A percentile compares a stretch with the other conserved stretches of the same genome.
These are phyloP conservation scores for Apostichopus japonicus DNA, from an alignment of 35 echinoderm and acorn worm genomes.

Conservation along the genomic window DNA sequence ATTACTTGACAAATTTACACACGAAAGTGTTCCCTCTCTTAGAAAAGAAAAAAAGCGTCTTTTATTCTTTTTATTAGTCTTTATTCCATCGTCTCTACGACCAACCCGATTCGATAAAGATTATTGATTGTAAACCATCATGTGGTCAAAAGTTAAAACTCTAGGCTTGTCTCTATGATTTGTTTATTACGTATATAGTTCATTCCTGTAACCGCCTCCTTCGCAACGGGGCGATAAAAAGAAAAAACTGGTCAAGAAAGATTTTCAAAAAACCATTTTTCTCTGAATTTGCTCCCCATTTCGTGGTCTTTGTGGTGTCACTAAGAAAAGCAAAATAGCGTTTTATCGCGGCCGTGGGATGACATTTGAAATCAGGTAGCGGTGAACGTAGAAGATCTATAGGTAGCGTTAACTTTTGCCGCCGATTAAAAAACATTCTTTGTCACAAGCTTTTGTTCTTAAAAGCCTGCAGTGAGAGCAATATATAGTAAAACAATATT, in stretches of 20 bases:
- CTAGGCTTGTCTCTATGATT: background rate
- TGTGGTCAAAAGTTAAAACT: background rate
- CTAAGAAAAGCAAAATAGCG: background rate
- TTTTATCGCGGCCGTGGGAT: background rate
- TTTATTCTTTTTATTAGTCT: too few relatives aligned
- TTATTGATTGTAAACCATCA: background rate
- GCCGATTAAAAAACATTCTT: background rate
- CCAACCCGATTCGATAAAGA: too few relatives aligned
- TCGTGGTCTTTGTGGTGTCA: slow-evolving; percentile 15
- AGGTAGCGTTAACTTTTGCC: background rate
- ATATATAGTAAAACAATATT: background rate
- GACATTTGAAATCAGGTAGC: background rate
- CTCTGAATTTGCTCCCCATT: slow-evolving; percentile 18
- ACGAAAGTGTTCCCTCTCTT: too few relatives aligned
- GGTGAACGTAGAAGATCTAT: background rate
- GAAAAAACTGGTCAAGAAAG: background rate
- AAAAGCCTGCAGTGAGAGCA: background rate
- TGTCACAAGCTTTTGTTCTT: background rate
- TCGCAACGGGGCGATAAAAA: slow-evolving; percentile 7
- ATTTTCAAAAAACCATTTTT: background rate
- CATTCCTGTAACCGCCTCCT: slow-evolving; percentile 6
- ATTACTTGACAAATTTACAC: too few relatives aligned
- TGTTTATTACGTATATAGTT: slow-evolving; percentile 12
- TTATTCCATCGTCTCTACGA: too few relatives aligned
- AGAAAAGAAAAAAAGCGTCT: too few relatives aligned